A percentile compares a stretch with the other conserved stretches of the same genome.
These are phyloP conservation scores for Odontocerum albicorne DNA, from an alignment of 2,888 invertebrate species.

Conservation along the genomic window DNA sequence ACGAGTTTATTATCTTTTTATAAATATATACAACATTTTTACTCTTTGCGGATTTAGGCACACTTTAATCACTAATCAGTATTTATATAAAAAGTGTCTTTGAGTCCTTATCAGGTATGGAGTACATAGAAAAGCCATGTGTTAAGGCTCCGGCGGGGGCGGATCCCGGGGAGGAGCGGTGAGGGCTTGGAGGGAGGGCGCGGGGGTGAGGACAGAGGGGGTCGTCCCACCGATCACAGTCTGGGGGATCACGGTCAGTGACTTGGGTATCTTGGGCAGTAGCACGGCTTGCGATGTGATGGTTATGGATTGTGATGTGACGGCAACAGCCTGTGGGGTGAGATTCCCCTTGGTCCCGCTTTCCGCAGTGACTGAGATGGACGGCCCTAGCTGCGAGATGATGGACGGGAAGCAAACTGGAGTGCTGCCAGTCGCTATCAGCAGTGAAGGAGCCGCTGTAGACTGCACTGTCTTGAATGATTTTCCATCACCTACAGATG, in stretches of 20 bases:
- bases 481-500: slow-evolving; percentile 25
- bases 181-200: slow-evolving; percentile 14
- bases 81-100: slow-evolving; percentile 17
- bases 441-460: slow-evolving; percentile 37
- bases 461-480: slow-evolving; percentile 40
- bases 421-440: slow-evolving; percentile 32
- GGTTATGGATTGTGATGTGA: slow-evolving; percentile 27
- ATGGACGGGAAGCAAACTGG: slow-evolving; percentile 19
- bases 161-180: slow-evolving; percentile 23
- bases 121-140: slow-evolving; percentile 30
- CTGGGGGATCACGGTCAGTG: slow-evolving; percentile 79
- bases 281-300: slow-evolving; percentile 49
- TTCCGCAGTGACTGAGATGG: slow-evolving; percentile 48
- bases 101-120: slow-evolving; percentile 23
- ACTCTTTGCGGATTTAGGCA: slow-evolving; percentile 33
- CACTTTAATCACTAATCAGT: slow-evolving; percentile 37
- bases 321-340: slow-evolving; percentile 35
- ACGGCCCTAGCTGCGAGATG: slow-evolving; percentile 43
- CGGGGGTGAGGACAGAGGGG: slow-evolving; percentile 38
- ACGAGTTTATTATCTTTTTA: slow-evolving; percentile 19
- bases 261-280: slow-evolving; percentile 79
- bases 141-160: slow-evolving; percentile 31
- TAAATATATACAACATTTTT: slow-evolving; percentile 32
- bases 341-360: slow-evolving; percentile 40
- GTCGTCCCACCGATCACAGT: slow-evolving; percentile 39